phyloP scores from a whole-genome alignment of 2,888 invertebrate genomes.

The Malthinus flaveolus region DNA sequence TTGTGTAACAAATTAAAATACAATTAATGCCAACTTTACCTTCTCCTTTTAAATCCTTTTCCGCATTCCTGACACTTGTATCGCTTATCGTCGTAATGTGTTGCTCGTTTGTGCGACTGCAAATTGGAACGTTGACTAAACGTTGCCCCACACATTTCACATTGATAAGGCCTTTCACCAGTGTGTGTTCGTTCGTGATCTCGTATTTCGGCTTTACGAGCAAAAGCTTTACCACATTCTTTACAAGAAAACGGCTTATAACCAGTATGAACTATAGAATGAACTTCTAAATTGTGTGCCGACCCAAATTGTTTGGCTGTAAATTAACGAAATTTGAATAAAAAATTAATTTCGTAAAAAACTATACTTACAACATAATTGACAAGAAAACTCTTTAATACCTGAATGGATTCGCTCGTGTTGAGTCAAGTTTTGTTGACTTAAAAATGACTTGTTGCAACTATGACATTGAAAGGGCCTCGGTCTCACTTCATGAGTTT shows the following conservation, averaged over 20 bases:
- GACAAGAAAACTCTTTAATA: slow-evolving; percentile 70
- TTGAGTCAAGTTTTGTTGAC: slow-evolving; percentile 74
- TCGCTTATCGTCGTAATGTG: slow-evolving; percentile 76
- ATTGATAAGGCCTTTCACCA: slow-evolving; percentile 78
- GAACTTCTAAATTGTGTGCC: slow-evolving; percentile 75
- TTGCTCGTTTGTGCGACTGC: slow-evolving; percentile 77
- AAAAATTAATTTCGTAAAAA: background rate
- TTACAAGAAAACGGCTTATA: slow-evolving; percentile 71
- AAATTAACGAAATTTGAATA: slow-evolving; percentile 27
- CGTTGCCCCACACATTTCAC: slow-evolving; percentile 75
- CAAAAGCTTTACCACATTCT: slow-evolving; percentile 74
- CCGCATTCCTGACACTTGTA: slow-evolving; percentile 73
- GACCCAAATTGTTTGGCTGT: slow-evolving; percentile 75
- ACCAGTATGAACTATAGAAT: slow-evolving; percentile 78
- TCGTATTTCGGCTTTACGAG: slow-evolving; percentile 74
- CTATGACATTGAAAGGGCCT: slow-evolving; percentile 69
- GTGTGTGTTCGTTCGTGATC: slow-evolving; percentile 83
- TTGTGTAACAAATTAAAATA: background rate
- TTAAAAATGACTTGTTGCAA: slow-evolving; percentile 75
- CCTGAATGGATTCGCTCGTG: slow-evolving; percentile 76
- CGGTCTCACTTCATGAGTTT: slow-evolving; percentile 71
- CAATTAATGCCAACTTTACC: slow-evolving; percentile 43
- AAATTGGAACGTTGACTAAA: slow-evolving; percentile 84
- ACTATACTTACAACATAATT: slow-evolving; percentile 63
- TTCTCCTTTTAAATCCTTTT: slow-evolving; percentile 71